These are phyloP conservation scores for Laothoe populi DNA, from an alignment of 2,888 invertebrate species.

Conservation along the genomic window DNA sequence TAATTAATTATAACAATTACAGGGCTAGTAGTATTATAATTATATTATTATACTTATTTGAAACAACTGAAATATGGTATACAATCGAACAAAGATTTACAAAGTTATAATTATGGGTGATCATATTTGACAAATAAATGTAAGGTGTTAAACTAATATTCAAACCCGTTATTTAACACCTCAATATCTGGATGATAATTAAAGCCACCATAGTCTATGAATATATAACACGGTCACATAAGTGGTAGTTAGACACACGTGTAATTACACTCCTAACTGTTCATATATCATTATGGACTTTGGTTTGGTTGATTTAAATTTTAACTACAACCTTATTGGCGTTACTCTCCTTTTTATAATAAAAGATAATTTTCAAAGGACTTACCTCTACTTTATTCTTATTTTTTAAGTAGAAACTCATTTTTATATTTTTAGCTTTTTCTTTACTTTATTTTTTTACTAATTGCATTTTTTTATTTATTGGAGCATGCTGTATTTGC, in stretches of 20 bases:
- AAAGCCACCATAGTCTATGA: background rate
- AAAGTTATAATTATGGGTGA: background rate
- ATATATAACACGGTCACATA: conserved; percentile 11
- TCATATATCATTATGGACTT: conserved; percentile 17
- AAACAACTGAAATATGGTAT: background rate
- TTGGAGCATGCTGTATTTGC: too few species aligned
- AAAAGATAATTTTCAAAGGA: too few species aligned
- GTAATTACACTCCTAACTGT: background rate
- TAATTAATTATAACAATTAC: too few species aligned
- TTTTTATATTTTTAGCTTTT: too few species aligned
- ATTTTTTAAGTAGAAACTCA: too few species aligned
- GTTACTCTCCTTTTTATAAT: background rate
- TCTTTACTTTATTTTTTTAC: too few species aligned
- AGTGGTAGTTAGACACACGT: background rate
- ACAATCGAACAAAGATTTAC: background rate
- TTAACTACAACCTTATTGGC: background rate
- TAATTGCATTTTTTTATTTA: too few species aligned
- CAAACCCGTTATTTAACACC: conserved; percentile 8
- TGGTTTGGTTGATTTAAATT: background rate
- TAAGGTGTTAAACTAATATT: conserved; percentile 13
- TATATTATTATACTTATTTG: too few species aligned
- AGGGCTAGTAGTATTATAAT: too few species aligned
- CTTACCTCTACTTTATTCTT: too few species aligned
- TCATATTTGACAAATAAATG: background rate
- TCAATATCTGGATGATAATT: conserved; percentile 11